These are phyloP conservation scores for Helobdella robusta DNA, from an alignment of 2,888 invertebrate genomes.

Conservation along the genomic window DNA sequence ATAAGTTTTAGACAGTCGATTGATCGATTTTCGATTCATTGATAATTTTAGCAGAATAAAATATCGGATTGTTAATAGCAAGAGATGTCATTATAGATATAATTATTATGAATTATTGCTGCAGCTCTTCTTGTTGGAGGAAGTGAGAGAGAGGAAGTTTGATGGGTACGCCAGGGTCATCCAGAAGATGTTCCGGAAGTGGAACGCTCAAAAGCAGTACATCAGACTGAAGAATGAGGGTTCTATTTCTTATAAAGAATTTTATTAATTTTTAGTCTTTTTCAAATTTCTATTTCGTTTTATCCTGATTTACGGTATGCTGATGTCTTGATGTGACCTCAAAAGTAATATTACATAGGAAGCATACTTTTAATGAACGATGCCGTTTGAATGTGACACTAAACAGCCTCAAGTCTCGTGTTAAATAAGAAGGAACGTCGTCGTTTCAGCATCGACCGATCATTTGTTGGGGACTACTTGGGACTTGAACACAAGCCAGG, in stretches of 20 bases:
- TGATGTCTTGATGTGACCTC: no score
- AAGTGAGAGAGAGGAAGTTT: constrained; percentile 60
- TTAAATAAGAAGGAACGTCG: constrained; percentile 58
- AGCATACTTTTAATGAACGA: neutral
- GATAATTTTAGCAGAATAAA: no score
- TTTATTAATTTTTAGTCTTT: no score
- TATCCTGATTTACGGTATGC: no score
- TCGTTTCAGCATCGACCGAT: constrained; percentile 58
- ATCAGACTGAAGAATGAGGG: constrained; percentile 56
- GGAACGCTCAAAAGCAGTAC: constrained; percentile 57
- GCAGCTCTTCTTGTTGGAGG: constrained; percentile 63
- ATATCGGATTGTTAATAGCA: no score
- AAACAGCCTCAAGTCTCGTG: constrained; percentile 52
- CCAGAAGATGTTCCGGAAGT: constrained; percentile 60
- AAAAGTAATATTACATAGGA: neutral
- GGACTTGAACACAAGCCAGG: constrained; percentile 58
- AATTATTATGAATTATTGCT: no score
- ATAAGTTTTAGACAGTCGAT: no score
- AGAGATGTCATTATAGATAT: no score
- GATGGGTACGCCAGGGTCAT: constrained; percentile 60
- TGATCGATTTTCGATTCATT: no score
- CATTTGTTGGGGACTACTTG: constrained; percentile 63
- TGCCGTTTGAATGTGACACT: neutral
- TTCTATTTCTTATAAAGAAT: no score
- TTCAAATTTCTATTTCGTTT: no score